These are phyloP conservation scores for Synodontis membranacea DNA, from an alignment of 2,113 vertebrate genomes.

Conservation along the genomic window DNA sequence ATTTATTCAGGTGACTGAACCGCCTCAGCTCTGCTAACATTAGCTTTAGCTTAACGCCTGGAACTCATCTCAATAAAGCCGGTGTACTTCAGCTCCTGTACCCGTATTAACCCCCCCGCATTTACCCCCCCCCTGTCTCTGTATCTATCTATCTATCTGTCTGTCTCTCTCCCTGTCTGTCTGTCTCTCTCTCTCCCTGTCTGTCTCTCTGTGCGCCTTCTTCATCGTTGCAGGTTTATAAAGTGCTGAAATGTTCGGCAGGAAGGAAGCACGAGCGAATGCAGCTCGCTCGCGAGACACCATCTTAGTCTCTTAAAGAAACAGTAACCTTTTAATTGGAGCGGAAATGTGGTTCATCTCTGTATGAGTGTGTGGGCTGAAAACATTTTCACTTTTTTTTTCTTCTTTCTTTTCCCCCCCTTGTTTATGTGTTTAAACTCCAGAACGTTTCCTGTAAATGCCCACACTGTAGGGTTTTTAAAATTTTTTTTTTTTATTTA, in stretches of 20 bases:
- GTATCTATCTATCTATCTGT: not conserved
- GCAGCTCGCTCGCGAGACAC: conserved; percentile 56
- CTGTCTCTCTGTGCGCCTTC: not conserved
- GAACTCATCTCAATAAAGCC: not conserved
- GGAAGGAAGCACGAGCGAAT: conserved; percentile 59
- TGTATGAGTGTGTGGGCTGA: not conserved
- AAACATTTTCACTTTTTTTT: not conserved
- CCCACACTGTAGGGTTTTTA: no score
- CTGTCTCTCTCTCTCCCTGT: not conserved
- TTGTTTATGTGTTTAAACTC: no score
- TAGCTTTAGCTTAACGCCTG: no score
- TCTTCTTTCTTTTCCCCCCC: no score
- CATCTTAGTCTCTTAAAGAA: conserved; percentile 66
- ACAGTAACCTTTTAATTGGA: conserved; percentile 35
- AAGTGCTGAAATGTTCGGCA: conserved; percentile 48
- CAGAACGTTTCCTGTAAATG: no score
- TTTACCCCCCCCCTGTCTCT: not conserved
- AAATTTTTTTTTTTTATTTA: no score
- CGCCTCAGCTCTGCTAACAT: not conserved
- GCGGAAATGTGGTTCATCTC: conserved; percentile 14
- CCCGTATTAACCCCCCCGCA: no score
- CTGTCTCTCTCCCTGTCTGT: not conserved
- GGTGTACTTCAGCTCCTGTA: not conserved
- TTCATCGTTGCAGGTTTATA: conserved; percentile 25
- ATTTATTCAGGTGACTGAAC: not conserved